These are phyloP conservation scores for Steinernema khuongi DNA, from an alignment of 1,140 invertebrate species.

Conservation along the genomic window DNA sequence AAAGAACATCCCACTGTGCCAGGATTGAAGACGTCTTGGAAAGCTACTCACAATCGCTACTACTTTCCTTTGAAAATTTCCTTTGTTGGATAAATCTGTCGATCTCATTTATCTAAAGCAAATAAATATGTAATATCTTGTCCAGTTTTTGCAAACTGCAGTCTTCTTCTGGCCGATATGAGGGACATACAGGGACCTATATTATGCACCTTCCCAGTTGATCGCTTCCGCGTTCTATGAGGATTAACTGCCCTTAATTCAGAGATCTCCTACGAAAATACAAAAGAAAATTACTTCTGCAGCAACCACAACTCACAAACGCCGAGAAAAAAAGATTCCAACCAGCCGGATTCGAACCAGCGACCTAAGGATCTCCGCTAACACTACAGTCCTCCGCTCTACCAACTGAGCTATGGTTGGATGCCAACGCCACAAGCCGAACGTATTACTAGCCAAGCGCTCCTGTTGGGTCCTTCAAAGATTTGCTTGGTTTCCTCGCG, in stretches of 20 bases:
- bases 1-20: too few species aligned
- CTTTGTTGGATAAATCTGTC: too few species aligned
- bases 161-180: too few species aligned
- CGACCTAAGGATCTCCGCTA: background rate
- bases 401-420: constrained; percentile 41
- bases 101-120: too few species aligned
- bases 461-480: background rate
- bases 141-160: too few species aligned
- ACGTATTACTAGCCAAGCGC: background rate
- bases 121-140: too few species aligned
- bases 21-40: too few species aligned
- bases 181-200: too few species aligned
- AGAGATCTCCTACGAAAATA: background rate
- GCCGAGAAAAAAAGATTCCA: background rate
- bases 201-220: too few species aligned
- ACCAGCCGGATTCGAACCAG: constrained; percentile 15
- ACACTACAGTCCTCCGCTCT: constrained; percentile 41
- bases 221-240: too few species aligned
- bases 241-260: background rate
- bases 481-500: background rate
- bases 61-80: too few species aligned
- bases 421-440: background rate
- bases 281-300: background rate
- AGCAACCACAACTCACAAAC: background rate
- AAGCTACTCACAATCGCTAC: too few species aligned